Base-by-base conservation (phyloP, 2,113 vertebrate genomes). In the Heterotilapia buettikoferi region DNA sequence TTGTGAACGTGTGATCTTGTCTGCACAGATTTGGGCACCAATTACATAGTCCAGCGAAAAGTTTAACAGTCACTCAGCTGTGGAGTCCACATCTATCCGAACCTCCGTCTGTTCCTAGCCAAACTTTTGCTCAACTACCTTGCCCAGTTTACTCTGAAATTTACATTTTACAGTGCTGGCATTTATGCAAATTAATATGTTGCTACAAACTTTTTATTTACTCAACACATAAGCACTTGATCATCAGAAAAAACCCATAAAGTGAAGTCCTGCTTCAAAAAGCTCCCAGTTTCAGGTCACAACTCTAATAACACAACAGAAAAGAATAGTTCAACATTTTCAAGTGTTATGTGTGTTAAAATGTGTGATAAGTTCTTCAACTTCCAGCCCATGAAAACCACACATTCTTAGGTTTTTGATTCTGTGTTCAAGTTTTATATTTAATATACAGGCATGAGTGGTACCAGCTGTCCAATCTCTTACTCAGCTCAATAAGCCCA, bases 401-500 rank as follows among this genome's bases (percentile, higher is more conserved):
- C 36, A 40, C n/a, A 71, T 24, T 71, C 36, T 43, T 71, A 4
- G 11, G 1, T 71, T 71, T 68, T 40, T 7, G 19, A 71, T 71
- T 71, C 0, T 43, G n/a, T 71, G n/a, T 68, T 68, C 33, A 68
- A 38, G 33, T 40, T 68, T 40, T 38, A 68, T 21, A 68, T 71
- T 71, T 71, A 71, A 71, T 71, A 71, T 43, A 71, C 66, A 71
- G 66, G 38, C 36, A 68, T 68, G 63, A 24, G 38, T 24, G 12
- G 38, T 71, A 71, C 38, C 38, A 71, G 36, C 36, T 24, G 66
- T 43, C 36, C n/a, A 16, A 14, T 24, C 12, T 21, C 36, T 24
- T 40, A 14, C 36, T 68, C 36, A 14, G 36, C 12, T 68, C 2
- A 21, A 68, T 9, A 68, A 1, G 63, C 63, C 63, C n/a, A 14